These are phyloP conservation scores for Pogonophryne albipinna DNA, from an alignment of 2,797 vertebrate species.

Conservation along the genomic window DNA sequence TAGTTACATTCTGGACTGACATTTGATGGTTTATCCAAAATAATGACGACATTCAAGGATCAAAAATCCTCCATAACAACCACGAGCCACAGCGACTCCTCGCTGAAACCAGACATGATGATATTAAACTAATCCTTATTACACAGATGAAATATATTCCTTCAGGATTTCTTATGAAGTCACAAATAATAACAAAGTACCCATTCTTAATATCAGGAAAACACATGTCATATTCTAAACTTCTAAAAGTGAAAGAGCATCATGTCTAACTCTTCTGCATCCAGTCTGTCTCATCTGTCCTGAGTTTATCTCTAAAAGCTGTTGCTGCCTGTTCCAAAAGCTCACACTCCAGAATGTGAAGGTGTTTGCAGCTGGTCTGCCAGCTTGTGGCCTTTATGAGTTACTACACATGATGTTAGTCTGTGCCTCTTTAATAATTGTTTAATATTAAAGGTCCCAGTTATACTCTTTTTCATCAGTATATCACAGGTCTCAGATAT, in stretches of 20 bases:
- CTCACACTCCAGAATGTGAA: neutral
- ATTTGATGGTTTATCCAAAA: neutral
- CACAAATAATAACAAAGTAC: too few species aligned
- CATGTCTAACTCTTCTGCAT: neutral
- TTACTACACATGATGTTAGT: conserved; percentile 4
- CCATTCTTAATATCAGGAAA: too few species aligned
- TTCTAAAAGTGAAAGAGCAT: neutral
- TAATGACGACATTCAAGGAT: neutral
- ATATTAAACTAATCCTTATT: too few species aligned
- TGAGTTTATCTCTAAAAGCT: neutral
- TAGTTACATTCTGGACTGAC: neutral
- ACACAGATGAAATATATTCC: too few species aligned
- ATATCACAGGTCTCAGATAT: too few species aligned
- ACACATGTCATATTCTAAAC: neutral
- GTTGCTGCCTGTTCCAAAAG: neutral
- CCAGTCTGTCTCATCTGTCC: too few species aligned
- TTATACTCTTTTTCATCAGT: too few species aligned
- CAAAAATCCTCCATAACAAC: too few species aligned
- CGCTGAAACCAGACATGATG: neutral
- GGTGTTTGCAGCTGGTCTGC: conserved; percentile 7
- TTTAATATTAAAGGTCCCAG: too few species aligned
- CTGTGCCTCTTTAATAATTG: too few species aligned
- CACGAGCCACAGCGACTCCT: neutral
- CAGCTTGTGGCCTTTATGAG: conserved; percentile 21
- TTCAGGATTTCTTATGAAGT: too few species aligned